phyloP scores from a whole-genome alignment of 2,888 invertebrate genomes.

The Catocala nupta region DNA sequence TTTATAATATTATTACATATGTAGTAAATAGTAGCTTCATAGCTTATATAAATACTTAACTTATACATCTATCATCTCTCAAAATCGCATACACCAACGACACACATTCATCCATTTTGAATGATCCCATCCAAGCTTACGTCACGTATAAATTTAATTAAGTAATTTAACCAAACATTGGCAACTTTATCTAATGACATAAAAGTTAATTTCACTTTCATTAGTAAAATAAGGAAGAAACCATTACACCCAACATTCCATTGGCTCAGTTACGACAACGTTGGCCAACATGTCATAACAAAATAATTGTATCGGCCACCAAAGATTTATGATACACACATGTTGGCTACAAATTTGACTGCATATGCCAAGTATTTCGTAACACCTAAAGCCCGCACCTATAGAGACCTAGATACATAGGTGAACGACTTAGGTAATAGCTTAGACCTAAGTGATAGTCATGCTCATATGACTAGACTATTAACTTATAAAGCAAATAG shows the following conservation, averaged over 20 bases:
- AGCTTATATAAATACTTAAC: too few relatives aligned
- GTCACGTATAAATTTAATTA: too few relatives aligned
- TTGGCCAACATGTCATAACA: slow-evolving; percentile 11
- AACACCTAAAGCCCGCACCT: slow-evolving; percentile 57
- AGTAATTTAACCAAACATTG: too few relatives aligned
- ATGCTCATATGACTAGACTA: slow-evolving; percentile 32
- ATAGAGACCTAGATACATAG: slow-evolving; percentile 64
- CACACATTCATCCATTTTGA: too few relatives aligned
- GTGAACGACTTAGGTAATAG: slow-evolving; percentile 59
- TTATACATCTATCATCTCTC: too few relatives aligned
- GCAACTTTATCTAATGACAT: too few relatives aligned
- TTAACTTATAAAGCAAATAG: slow-evolving; percentile 23
- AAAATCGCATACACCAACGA: too few relatives aligned
- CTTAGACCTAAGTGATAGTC: slow-evolving; percentile 33
- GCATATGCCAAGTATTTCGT: slow-evolving; percentile 42
- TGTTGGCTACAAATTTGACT: slow-evolving; percentile 24
- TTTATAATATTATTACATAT: too few relatives aligned
- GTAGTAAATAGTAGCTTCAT: too few relatives aligned
- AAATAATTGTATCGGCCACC: neutral
- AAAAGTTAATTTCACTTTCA: too few relatives aligned
- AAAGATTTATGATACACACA: slow-evolving; percentile 11
- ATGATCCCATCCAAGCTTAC: too few relatives aligned
- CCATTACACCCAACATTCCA: neutral
- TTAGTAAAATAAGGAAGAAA: neutral
- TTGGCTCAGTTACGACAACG: neutral